Conservation (phyloP, 1,140 invertebrate species). For the Macrostomum lignano region DNA sequence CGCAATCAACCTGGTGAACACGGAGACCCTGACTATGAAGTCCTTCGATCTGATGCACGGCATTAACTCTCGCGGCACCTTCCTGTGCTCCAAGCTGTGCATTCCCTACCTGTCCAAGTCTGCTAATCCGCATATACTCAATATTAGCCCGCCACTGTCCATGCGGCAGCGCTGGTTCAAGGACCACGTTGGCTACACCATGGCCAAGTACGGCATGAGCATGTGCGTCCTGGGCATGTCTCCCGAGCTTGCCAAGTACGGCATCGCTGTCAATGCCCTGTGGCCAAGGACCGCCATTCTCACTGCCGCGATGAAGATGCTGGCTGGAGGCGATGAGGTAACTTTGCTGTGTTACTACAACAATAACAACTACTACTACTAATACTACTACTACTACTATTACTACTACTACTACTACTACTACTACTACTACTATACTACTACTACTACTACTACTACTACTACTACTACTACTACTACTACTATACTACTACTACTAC, state of each 20-base stretch:
- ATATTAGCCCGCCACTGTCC: constrained; percentile 69
- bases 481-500: too few species aligned
- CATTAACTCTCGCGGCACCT: constrained; percentile 27
- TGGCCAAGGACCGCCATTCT: constrained; percentile 57
- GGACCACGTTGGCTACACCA: constrained; percentile 66
- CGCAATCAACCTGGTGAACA: constrained; percentile 65
- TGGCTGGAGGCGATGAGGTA: constrained; percentile 39
- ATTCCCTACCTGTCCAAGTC: constrained; percentile 61
- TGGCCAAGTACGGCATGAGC: constrained; percentile 96
- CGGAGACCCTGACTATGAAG: constrained; percentile 66
- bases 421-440: too few species aligned
- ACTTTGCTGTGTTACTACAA: constrained; percentile 5
- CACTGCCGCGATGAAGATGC: constrained; percentile 68
- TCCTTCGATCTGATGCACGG: constrained; percentile 28
- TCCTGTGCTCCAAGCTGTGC: constrained; percentile 40
- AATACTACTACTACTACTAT: too few species aligned
- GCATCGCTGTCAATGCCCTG: constrained; percentile 74
- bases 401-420: too few species aligned
- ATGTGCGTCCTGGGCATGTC: constrained; percentile 89
- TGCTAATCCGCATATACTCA: constrained; percentile 72
- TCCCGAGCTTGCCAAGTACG: constrained; percentile 50
- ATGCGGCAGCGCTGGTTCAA: constrained; percentile 67
- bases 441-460: too few species aligned
- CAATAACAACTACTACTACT: too few species aligned
- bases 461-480: too few species aligned